Base-by-base conservation (phyloP, 2,797 vertebrate species). In the Cossypha heuglini region DNA sequence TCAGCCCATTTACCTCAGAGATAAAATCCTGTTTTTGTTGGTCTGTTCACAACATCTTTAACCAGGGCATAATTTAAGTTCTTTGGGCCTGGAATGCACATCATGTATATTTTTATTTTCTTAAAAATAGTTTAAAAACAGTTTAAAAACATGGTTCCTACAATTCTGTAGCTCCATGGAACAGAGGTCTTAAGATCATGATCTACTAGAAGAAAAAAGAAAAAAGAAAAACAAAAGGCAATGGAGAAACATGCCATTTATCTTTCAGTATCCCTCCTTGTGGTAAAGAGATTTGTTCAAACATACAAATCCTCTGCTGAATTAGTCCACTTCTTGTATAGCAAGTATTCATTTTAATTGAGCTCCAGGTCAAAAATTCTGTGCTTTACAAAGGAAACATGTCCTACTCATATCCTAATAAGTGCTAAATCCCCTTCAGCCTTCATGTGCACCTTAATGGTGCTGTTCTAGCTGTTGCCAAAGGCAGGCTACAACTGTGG, bases 1-100 rank as follows among this genome's bases (percentile, higher is more conserved):
- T 98, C 97, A 97, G 91, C 62, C 94, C 95, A 97, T 98, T 98
- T 98, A 95, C 93, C 90, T 96, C 82, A 64, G 94, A 97, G 96
- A 98, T 97, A 97, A 97, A 97, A 95, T 66, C 49, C 62, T 71
- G 85, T 4, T 94, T 96, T 88, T 57, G 66, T 82, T 74, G 25
- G n/a, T 85, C 73, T 94, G 43, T 86, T 95, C 88, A 89, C 67
- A 92, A 28, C 38, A 88, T 88, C 80, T 95, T 51, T 94, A 78
- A 90, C 67, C 78, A 84, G 79, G 88, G 63, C 52, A 64, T 86
- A 93, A 95, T 93, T 97, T 97, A 96, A 97, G 97, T 94, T 40
- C 62, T 24, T 94, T 86, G 75, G 74, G 37, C 66, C 85, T 69
- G 42, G 55, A 40, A 95, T 79, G 66, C 13, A 68, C 26, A 89